These are phyloP conservation scores for Tenodera sinensis DNA, from an alignment of 2,888 invertebrate species.

Conservation along the genomic window DNA sequence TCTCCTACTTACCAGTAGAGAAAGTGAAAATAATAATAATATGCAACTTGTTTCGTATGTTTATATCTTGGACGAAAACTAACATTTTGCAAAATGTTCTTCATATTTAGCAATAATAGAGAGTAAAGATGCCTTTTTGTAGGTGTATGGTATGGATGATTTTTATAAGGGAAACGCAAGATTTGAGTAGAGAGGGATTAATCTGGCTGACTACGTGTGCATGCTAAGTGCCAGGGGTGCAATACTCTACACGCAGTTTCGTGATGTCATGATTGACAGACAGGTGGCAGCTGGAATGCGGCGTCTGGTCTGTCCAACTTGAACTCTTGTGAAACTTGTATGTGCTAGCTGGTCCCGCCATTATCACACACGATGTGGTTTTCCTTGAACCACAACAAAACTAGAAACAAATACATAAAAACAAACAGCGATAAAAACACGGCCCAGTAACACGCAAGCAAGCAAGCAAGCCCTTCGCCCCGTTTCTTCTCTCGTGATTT, in stretches of 20 bases:
- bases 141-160: no score
- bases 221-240: neutral
- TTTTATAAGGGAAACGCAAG: neutral
- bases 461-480: neutral
- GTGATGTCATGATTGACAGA: neutral
- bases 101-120: no score
- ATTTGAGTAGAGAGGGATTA: neutral
- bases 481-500: neutral
- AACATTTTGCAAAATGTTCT: no score
- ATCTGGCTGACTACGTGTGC: no score
- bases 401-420: neutral
- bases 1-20: no score
- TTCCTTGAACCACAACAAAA: neutral
- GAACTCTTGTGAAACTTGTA: neutral
- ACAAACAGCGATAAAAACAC: neutral
- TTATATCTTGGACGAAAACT: no score
- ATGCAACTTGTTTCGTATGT: no score
- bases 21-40: no score
- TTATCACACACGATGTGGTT: neutral
- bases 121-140: no score
- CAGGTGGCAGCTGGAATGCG: neutral
- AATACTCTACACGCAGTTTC: neutral
- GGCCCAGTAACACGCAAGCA: neutral
- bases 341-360: neutral
- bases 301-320: neutral